phyloP scores from a whole-genome alignment of 2,113 vertebrate species.

The Alouatta palliata region DNA sequence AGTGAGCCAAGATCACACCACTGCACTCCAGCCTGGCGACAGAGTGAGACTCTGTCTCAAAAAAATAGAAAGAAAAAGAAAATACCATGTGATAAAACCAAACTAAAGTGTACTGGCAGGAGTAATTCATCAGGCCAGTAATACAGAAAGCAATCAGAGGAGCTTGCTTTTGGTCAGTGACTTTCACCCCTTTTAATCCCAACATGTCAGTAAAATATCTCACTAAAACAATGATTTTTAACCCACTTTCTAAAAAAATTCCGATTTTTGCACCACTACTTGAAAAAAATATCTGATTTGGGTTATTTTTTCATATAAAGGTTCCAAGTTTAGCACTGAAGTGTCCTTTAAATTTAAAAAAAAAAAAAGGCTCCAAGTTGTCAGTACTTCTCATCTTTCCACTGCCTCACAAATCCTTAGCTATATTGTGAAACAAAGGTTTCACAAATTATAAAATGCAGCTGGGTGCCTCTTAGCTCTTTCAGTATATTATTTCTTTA shows the following conservation, averaged over 20 bases:
- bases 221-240: not conserved
- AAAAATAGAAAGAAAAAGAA: not conserved
- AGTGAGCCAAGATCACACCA: too few species aligned
- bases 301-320: slow-evolving; percentile 4
- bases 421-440: not conserved
- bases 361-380: not conserved
- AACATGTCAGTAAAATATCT: not conserved
- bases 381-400: not conserved
- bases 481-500: not conserved
- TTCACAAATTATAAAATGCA: not conserved
- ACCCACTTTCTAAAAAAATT: not conserved
- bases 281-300: not conserved
- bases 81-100: not conserved
- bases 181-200: not conserved
- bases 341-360: too few species aligned
- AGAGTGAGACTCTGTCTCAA: too few species aligned
- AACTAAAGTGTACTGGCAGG: not conserved
- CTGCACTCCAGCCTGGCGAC: too few species aligned
- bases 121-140: not conserved
- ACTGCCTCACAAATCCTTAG: not conserved
- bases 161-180: not conserved
- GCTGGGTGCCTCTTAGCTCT: not conserved
- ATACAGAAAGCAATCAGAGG: not conserved
- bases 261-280: not conserved
- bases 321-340: not conserved